Evolutionary conservation across 1,140 invertebrate genomes (phyloP), one percentile per base, ranked within the genome.

Genomic region (Drosophila orena): DNA sequence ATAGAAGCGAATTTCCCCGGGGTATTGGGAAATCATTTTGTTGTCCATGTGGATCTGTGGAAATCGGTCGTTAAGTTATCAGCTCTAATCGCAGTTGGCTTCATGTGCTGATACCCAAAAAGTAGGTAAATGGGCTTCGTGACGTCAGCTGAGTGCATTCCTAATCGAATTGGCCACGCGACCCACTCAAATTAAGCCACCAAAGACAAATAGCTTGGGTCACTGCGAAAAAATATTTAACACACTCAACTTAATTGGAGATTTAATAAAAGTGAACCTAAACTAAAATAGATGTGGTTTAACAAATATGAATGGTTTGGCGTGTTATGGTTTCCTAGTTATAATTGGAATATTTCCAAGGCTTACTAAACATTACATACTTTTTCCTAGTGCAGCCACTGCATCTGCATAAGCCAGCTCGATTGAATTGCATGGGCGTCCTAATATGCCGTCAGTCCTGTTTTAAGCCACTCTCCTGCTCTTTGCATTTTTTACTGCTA

Each of bases 391-490:
- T 68, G 61, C 22, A 43, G 35, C 27, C 22, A 52, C 37, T 66
- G 60, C 22, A 69, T 69, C 60, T 66, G 61, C 55, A 61, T 79
- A 68, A 78, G 65, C 66, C 44, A 35, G 60, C 14, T 35, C 42
- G 56, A 61, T 37, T 46, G 40, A 62, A 71, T 44, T 59, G 69
- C 77, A 79, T 81, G 79, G 79, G 79, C 79, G 79, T 81, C 70
- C 73, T 69, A 57, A 62, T 77, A 81, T 77, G 79, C 73, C 68
- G 73, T 81, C 79, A 81, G 79, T 81, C 79, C 79, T 81, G 79
- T 81, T 81, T 69, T 54, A 43, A 68, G 64, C 64, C 59, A 64
- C 46, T 64, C 37, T 61, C 59, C 59, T 58, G 37, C 59, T 58
- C 59, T 58, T 61, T 62, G 59, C 54, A 68, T 73, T 46, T 57